Percentiles rank a stretch among this genome's conserved stretches.
Conservation (phyloP, 2,113 vertebrate genomes). For the Thamnophis sirtalis region DNA sequence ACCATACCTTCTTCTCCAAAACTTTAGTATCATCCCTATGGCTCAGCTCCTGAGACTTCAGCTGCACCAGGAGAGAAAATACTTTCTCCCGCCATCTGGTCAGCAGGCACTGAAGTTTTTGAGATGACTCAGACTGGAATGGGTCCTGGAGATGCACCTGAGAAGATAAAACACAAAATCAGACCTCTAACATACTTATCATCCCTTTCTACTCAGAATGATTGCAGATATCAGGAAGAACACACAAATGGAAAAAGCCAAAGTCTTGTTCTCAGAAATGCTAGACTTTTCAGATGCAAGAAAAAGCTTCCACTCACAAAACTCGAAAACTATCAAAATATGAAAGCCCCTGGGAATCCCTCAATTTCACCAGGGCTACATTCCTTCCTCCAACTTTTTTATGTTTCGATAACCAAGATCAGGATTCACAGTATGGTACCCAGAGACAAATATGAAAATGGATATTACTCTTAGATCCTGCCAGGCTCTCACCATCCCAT, state of each 20-base stretch:
- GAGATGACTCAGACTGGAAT: slow-evolving; percentile 34
- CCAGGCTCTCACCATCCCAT: background rate
- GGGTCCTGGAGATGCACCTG: slow-evolving; percentile 14
- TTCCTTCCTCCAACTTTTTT: background rate
- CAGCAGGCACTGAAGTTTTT: slow-evolving; percentile 54
- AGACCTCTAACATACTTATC: background rate
- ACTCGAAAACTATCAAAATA: background rate
- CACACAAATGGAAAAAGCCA: background rate
- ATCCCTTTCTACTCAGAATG: background rate
- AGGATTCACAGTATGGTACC: too few species aligned
- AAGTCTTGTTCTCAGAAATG: background rate
- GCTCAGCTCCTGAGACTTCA: slow-evolving; percentile 64
- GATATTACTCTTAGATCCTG: background rate
- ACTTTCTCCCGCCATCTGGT: slow-evolving; percentile 67
- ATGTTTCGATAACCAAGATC: background rate
- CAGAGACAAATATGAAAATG: background rate
- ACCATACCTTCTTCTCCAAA: slow-evolving; percentile 64
- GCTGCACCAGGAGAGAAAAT: slow-evolving; percentile 67
- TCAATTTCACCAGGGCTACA: background rate
- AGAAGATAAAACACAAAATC: background rate
- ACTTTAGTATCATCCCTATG: slow-evolving; percentile 21
- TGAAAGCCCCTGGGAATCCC: background rate
- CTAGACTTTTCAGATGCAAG: background rate
- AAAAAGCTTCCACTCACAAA: background rate
- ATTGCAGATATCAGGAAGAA: background rate